A percentile compares a stretch with the other conserved stretches of the same genome.
Conservation (phyloP, 1,140 invertebrate genomes). For the Bombyx mori region DNA sequence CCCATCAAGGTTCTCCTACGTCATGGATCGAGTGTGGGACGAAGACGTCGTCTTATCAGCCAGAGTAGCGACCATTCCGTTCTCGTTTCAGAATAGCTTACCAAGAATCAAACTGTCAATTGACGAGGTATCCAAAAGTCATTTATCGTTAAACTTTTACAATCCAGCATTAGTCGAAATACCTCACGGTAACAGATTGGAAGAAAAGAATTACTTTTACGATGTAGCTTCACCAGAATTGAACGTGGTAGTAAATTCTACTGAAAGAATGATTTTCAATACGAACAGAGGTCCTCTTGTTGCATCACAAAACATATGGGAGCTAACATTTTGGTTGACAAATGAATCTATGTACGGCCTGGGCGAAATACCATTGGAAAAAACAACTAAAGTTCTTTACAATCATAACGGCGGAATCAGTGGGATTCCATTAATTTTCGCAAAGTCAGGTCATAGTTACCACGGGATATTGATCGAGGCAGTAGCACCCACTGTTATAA, state of each 20-base stretch:
- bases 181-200: conserved; percentile 26
- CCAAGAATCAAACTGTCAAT: conserved; percentile 31
- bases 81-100: conserved; percentile 25
- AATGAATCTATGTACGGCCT: conserved; percentile 52
- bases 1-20: conserved; percentile 54
- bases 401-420: conserved; percentile 30
- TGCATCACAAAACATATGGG: conserved; percentile 57
- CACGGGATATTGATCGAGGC: conserved; percentile 48
- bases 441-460: conserved; percentile 36
- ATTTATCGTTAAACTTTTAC: conserved; percentile 43
- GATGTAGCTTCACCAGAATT: conserved; percentile 41
- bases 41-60: conserved; percentile 35
- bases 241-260: conserved; percentile 31
- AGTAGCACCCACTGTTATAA: conserved; percentile 40
- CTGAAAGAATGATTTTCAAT: conserved; percentile 41
- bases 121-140: conserved; percentile 42
- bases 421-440: conserved; percentile 50
- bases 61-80: conserved; percentile 41
- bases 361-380: conserved; percentile 45
- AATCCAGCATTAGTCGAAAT: conserved; percentile 18
- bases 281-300: conserved; percentile 51
- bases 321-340: conserved; percentile 49
- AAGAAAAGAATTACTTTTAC: conserved; percentile 40
- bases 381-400: conserved; percentile 44
- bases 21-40: conserved; percentile 31